A percentile compares a stretch with the other conserved stretches of the same genome.
Conservation (phyloP, 2,797 vertebrate genomes). For the Echiichthys vipera region DNA sequence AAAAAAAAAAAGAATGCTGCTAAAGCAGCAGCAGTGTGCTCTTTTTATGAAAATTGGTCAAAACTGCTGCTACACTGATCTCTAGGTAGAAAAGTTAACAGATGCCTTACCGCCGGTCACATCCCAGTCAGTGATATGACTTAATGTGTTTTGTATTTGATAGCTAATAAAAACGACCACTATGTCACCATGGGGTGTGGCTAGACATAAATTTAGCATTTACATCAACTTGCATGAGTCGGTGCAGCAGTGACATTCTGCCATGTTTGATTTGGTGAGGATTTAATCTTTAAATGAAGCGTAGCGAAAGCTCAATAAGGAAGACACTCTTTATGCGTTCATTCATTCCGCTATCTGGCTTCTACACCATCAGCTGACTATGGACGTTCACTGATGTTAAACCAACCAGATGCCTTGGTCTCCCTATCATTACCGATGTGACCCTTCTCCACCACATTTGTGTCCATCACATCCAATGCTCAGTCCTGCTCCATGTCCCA, state of each 20-base stretch:
- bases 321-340: too few species aligned
- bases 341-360: too few species aligned
- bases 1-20: slow-evolving; percentile 1
- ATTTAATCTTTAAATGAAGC: slow-evolving; percentile 61
- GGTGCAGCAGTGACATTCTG: slow-evolving; percentile 27
- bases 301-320: too few species aligned
- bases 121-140: slow-evolving; percentile 17
- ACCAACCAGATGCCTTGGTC: too few species aligned
- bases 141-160: slow-evolving; percentile 47
- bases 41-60: slow-evolving; percentile 25
- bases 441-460: too few species aligned
- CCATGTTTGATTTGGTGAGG: slow-evolving; percentile 36
- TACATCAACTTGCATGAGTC: slow-evolving; percentile 34
- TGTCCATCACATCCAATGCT: too few species aligned
- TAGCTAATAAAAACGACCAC: slow-evolving; percentile 48
- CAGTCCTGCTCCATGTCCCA: too few species aligned
- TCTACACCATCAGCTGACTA: too few species aligned
- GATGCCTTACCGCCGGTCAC: slow-evolving; percentile 14
- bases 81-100: slow-evolving; percentile 16
- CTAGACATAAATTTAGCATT: slow-evolving; percentile 27
- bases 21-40: slow-evolving; percentile 3
- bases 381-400: too few species aligned
- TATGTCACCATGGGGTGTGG: slow-evolving; percentile 50
- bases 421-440: too few species aligned
- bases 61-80: slow-evolving; percentile 1